Base-by-base conservation (phyloP, 2,888 invertebrate species). In the Microctonus brassicae region DNA sequence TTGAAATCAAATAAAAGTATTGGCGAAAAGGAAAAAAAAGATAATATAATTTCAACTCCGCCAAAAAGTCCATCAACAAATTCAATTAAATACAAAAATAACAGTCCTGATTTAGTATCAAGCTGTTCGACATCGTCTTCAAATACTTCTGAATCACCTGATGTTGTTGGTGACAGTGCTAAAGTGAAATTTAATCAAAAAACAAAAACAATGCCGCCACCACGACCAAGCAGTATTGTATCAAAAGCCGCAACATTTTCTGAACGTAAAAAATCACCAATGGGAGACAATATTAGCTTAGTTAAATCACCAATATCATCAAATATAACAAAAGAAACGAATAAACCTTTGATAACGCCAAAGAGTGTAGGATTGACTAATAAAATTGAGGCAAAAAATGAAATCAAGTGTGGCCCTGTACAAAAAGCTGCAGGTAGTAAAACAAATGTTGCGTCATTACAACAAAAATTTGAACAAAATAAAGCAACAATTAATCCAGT, bases 361-460 rank as follows among this genome's bases (percentile, higher is more conserved):
- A 78, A 58, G 39, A 64, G 33, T 33, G n/a, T 33, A 10, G 34
- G 9, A 34, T 36, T 52, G 47, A 39, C 11, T 69, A 68, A 10
- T 20, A 72, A 73, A 57, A 24, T 24, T 52, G 72, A 69, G 9
- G 68, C 20, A 11, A 75, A 74, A 69, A 36, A 34, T 36, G 47
- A 42, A 39, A 13, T 70, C 72, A 60, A 52, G 36, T 36, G 53
- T 6, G 80, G 74, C 72, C 72, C 79, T 4, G 75, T 84, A 52
- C 81, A 83, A 65, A 81, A 79, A 70, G 88, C 90, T 29, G 89
- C 91, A 4, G 86, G 84, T 57, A 88, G 88, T 76, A 91, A 91
- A 82, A 93, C 93, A 22, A 94, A 92, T 84, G 94, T 94, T 68
- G 94, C 94, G 34, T 92, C 93, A 71, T 88, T 95, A 79, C 94